Evolutionary conservation across 2,888 invertebrate genomes (phyloP).

Genomic region (Psylliodes chrysocephalus): DNA sequence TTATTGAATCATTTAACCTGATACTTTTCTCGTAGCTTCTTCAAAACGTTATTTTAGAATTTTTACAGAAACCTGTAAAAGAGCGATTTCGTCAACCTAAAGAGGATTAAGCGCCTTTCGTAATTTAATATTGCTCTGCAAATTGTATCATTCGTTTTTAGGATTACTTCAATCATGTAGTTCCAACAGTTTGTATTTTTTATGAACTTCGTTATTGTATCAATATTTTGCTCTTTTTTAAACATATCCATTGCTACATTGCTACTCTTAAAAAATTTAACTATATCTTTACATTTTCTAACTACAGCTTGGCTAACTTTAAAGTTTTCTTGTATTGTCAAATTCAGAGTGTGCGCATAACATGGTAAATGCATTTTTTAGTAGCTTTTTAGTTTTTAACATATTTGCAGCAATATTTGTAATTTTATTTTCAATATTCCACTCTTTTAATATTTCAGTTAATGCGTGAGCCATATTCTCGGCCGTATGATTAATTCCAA

Average conservation of each 20-base stretch:
- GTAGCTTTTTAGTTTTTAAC: conserved; percentile 35
- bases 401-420: conserved; percentile 38
- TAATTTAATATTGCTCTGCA: conserved; percentile 33
- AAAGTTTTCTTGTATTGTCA: conserved; percentile 35
- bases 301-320: conserved; percentile 9
- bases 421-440: conserved; percentile 33
- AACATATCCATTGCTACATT: conserved; percentile 30
- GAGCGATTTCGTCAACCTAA: conserved; percentile 23
- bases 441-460: conserved; percentile 25
- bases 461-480: not conserved
- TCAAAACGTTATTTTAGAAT: conserved; percentile 31
- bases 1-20: conserved; percentile 28
- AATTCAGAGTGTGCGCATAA: conserved; percentile 37
- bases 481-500: too few relatives aligned
- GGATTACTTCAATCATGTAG: conserved; percentile 34
- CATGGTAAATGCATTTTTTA: conserved; percentile 36
- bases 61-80: conserved; percentile 29
- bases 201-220: conserved; percentile 1
- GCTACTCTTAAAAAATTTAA: conserved; percentile 30
- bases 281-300: conserved; percentile 33
- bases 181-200: conserved; percentile 31
- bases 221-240: conserved; percentile 24
- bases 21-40: conserved; percentile 38
- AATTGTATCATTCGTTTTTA: conserved; percentile 33
- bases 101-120: conserved; percentile 32